These are phyloP conservation scores for Limosa lapponica DNA, from an alignment of 2,797 vertebrate genomes.

Conservation along the genomic window DNA sequence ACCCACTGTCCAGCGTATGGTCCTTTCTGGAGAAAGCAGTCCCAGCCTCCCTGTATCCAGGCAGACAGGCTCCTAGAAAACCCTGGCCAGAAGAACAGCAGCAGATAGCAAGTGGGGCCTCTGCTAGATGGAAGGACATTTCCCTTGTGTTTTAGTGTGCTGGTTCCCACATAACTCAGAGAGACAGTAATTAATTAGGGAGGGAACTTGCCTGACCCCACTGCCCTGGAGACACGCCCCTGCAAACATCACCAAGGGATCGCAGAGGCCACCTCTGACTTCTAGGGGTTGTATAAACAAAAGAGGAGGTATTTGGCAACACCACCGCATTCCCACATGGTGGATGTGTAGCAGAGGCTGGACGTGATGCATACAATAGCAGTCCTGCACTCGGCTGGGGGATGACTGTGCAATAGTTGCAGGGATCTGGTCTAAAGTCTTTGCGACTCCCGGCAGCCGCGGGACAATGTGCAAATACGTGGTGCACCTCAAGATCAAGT, in stretches of 20 bases:
- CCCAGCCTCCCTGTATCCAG: not conserved
- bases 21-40: not conserved
- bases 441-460: not conserved
- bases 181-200: slow-evolving; percentile 55
- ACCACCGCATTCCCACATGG: not conserved
- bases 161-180: slow-evolving; percentile 61
- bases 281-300: slow-evolving; percentile 51
- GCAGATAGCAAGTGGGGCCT: not conserved
- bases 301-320: slow-evolving; percentile 37
- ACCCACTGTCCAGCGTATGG: fast-evolving
- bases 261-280: slow-evolving; percentile 34
- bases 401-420: not conserved
- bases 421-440: not conserved
- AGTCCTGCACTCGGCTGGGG: not conserved
- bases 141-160: slow-evolving; percentile 3
- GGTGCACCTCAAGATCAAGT: not conserved
- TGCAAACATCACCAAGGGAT: slow-evolving; percentile 19
- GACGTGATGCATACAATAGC: not conserved
- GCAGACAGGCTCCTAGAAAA: not conserved
- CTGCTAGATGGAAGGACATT: not conserved
- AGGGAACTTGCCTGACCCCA: slow-evolving; percentile 53
- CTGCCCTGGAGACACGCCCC: slow-evolving; percentile 37
- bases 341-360: not conserved
- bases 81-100: not conserved
- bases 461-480: not conserved